Conservation (phyloP, 2,888 invertebrate genomes). For the Ethmia dodecea region DNA sequence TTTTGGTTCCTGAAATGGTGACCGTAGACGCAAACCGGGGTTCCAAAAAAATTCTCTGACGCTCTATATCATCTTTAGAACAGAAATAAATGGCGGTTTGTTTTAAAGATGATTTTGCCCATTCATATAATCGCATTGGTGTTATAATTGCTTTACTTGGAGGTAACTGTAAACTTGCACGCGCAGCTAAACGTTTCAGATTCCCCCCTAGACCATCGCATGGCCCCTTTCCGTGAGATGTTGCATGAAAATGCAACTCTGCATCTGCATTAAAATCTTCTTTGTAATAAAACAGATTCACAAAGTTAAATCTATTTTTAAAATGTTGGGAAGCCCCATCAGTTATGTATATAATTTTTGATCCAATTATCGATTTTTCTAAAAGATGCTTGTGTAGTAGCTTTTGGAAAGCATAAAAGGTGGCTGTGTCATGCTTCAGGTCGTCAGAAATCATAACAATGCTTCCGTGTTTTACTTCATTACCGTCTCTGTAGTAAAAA, state of each 20-base stretch:
- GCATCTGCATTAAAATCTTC: slow-evolving; percentile 13
- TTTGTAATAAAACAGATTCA: slow-evolving; percentile 14
- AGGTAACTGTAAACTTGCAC: slow-evolving; percentile 13
- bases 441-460: slow-evolving; percentile 20
- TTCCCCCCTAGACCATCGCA: slow-evolving; percentile 14
- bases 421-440: slow-evolving; percentile 19
- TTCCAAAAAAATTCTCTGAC: slow-evolving; percentile 11
- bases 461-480: slow-evolving; percentile 16
- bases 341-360: slow-evolving; percentile 8
- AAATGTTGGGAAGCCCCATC: slow-evolving; percentile 18
- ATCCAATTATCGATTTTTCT: slow-evolving; percentile 1
- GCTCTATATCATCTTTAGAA: slow-evolving; percentile 12
- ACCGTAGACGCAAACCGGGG: slow-evolving; percentile 11
- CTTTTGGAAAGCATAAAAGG: slow-evolving; percentile 16
- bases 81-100: slow-evolving; percentile 12
- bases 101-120: slow-evolving; percentile 13
- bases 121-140: slow-evolving; percentile 14
- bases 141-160: slow-evolving; percentile 9
- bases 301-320: slow-evolving; percentile 18
- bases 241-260: slow-evolving; percentile 16
- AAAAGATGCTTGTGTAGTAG: slow-evolving; percentile 6
- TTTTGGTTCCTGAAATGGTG: slow-evolving; percentile 7
- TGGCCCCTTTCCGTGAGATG: slow-evolving; percentile 14
- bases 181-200: slow-evolving; percentile 11
- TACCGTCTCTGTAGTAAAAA: slow-evolving; percentile 13